Percentiles rank a stretch among this genome's conserved stretches.
Conservation (phyloP, 1,140 invertebrate species). For the Drosophila athabasca region DNA sequence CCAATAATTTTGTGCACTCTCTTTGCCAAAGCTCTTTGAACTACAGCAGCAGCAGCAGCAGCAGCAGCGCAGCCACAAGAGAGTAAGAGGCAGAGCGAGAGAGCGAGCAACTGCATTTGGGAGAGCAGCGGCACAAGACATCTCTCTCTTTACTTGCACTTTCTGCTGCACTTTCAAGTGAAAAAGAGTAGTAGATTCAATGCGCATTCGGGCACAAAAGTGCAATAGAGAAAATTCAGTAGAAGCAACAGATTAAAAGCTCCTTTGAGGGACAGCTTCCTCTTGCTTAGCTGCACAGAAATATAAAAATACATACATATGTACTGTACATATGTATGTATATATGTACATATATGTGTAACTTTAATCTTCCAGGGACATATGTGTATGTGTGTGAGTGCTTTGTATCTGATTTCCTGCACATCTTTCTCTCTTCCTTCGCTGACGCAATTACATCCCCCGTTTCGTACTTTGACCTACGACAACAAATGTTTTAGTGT, state of each 20-base stretch:
- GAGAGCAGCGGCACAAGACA: conserved; percentile 7
- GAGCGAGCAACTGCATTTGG: conserved; percentile 36
- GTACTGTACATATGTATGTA: too few relatives aligned
- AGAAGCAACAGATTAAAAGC: too few relatives aligned
- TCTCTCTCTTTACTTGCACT: conserved; percentile 63
- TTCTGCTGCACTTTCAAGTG: conserved; percentile 60
- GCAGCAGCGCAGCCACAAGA: conserved; percentile 7
- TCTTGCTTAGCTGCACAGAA: too few relatives aligned
- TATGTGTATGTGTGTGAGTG: too few relatives aligned
- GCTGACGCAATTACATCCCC: conserved; percentile 13
- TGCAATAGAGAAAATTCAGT: too few relatives aligned
- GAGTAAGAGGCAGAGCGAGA: conserved; percentile 29
- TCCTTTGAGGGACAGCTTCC: too few relatives aligned
- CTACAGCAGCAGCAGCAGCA: conserved; percentile 10
- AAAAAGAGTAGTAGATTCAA: conserved; percentile 59
- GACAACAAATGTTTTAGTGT: conserved; percentile 56
- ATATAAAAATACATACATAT: too few relatives aligned
- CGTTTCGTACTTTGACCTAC: conserved; percentile 47
- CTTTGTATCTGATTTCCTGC: too few relatives aligned
- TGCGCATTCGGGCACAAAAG: conserved; percentile 5
- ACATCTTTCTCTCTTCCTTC: too few relatives aligned
- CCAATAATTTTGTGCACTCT: conserved; percentile 60
- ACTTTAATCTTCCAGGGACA: too few relatives aligned
- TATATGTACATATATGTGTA: too few relatives aligned
- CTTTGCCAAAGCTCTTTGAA: conserved; percentile 28